Percentiles rank a stretch among this genome's conserved stretches.
Conservation (phyloP, 92 coral and sea anemone species). For the Ricordea florida region DNA sequence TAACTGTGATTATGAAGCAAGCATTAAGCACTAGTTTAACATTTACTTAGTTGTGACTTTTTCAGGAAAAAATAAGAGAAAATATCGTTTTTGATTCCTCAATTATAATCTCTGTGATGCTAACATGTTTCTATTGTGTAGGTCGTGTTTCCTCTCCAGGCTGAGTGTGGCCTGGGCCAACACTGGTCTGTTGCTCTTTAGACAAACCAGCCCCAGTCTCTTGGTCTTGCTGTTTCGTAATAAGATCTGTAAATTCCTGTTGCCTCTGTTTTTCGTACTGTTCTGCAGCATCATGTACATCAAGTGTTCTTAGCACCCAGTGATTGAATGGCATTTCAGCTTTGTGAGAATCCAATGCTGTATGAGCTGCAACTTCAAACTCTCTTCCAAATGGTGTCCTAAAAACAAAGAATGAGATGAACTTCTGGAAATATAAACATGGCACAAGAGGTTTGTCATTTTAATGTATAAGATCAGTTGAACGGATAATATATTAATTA, state of each 20-base stretch:
- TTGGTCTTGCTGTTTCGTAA: slow-evolving; percentile 18
- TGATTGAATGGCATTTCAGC: slow-evolving; percentile 93
- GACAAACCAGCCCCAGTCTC: slow-evolving; percentile 1
- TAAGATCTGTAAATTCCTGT: slow-evolving; percentile 57
- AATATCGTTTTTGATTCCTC: too few species aligned
- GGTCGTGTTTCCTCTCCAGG: not conserved
- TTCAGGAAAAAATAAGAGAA: too few species aligned
- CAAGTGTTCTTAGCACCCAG: slow-evolving; percentile 83
- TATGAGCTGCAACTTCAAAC: slow-evolving; percentile 85
- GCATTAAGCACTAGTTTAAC: too few species aligned
- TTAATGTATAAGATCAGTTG: too few species aligned
- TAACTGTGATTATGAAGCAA: too few species aligned
- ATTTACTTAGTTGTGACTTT: too few species aligned
- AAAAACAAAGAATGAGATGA: not conserved
- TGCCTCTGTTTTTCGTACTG: slow-evolving; percentile 72
- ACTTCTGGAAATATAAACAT: not conserved
- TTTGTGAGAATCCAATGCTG: slow-evolving; percentile 88
- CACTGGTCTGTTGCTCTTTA: too few species aligned
- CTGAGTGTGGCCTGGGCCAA: too few species aligned
- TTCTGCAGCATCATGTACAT: slow-evolving; percentile 78
- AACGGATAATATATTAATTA: too few species aligned
- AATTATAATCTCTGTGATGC: too few species aligned
- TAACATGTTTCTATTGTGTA: not conserved
- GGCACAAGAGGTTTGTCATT: too few species aligned
- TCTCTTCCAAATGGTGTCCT: slow-evolving; percentile 99